Evolutionary conservation across 2,113 vertebrate genomes (phyloP).

Genomic region (Tragelaphus strepsiceros): DNA sequence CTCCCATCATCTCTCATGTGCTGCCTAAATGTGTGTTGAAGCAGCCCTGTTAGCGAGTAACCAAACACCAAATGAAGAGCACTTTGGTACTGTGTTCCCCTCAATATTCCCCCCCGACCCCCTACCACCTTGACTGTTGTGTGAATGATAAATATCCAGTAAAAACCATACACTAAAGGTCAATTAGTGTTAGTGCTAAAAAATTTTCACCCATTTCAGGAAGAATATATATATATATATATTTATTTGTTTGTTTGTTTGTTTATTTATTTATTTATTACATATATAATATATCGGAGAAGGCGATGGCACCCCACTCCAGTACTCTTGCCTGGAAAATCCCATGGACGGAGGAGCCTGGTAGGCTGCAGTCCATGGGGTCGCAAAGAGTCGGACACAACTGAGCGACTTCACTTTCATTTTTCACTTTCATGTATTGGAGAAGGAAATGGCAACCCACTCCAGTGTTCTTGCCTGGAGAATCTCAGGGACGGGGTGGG

Average conservation of each 20-base stretch:
- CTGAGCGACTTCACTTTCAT: too few relatives aligned
- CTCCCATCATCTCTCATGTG: neutral
- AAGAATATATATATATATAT: neutral
- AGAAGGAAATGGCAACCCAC: too few relatives aligned
- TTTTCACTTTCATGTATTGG: too few relatives aligned
- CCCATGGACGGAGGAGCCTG: too few relatives aligned
- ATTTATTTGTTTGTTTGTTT: too few relatives aligned
- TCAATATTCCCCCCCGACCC: neutral
- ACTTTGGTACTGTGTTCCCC: neutral
- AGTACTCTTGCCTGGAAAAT: too few relatives aligned
- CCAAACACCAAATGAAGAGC: neutral
- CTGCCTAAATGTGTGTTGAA: neutral
- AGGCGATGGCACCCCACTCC: too few relatives aligned
- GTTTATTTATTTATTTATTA: neutral
- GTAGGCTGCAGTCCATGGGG: too few relatives aligned
- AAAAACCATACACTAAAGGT: neutral
- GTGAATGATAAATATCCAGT: neutral
- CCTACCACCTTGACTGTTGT: neutral
- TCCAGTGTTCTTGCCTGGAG: too few relatives aligned
- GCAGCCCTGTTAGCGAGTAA: neutral
- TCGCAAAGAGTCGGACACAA: too few relatives aligned
- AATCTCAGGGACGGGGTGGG: too few relatives aligned
- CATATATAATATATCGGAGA: neutral
- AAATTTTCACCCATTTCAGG: conserved; percentile 12
- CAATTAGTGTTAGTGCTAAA: conserved; percentile 39